phyloP scores from a whole-genome alignment of 2,888 invertebrate genomes.

The Caenorhabditis doughertyi region DNA sequence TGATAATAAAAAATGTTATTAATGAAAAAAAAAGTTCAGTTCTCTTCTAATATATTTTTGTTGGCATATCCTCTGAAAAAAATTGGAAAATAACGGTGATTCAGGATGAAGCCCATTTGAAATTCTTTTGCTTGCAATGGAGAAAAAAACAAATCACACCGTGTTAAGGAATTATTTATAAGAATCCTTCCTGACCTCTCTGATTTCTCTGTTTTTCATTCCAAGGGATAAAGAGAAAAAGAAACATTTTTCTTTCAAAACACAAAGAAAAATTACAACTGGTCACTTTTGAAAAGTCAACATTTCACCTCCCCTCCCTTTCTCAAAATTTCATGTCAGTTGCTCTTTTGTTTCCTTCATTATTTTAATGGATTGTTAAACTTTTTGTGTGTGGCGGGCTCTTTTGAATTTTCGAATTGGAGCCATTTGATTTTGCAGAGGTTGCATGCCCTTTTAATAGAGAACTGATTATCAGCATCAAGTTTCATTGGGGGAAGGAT shows the following conservation, averaged over 20 bases:
- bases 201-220: neutral
- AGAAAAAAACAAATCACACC: slow-evolving; percentile 1
- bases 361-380: neutral
- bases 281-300: neutral
- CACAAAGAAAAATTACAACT: neutral
- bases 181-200: neutral
- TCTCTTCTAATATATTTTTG: too few relatives aligned
- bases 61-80: neutral
- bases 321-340: neutral
- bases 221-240: too few relatives aligned
- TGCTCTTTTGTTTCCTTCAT: neutral
- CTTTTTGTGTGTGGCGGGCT: too few relatives aligned
- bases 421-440: too few relatives aligned
- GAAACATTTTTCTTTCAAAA: neutral
- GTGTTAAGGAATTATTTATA: neutral
- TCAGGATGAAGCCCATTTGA: neutral
- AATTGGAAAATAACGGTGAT: neutral
- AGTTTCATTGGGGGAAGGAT: too few relatives aligned
- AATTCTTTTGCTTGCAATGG: neutral
- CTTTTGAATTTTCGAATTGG: neutral
- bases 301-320: neutral
- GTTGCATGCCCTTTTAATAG: too few relatives aligned
- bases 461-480: too few relatives aligned
- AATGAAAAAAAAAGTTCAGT: too few relatives aligned
- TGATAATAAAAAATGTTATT: too few relatives aligned